These are phyloP conservation scores for Mycogona germanica DNA, from an alignment of 2,888 invertebrate species.

Conservation along the genomic window DNA sequence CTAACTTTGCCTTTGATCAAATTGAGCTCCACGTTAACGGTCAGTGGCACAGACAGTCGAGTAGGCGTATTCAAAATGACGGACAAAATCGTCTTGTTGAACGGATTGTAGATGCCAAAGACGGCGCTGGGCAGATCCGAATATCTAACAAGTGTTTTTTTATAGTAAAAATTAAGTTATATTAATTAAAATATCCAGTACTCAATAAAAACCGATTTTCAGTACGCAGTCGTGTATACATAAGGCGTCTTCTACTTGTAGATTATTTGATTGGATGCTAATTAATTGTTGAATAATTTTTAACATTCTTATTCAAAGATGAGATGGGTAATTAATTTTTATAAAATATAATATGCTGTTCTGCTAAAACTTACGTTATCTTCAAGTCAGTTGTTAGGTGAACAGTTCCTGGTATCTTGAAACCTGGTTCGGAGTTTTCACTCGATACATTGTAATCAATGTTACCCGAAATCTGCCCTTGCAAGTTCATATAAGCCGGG, in stretches of 20 bases:
- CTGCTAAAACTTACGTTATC: neutral
- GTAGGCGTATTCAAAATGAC: neutral
- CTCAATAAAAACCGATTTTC: neutral
- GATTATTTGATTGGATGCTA: no score
- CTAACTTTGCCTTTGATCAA: conserved; percentile 1
- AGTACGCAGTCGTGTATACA: no score
- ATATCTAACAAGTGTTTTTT: no score
- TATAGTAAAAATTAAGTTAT: no score
- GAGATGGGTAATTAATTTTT: no score
- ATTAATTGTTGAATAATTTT: no score
- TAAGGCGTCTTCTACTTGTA: no score
- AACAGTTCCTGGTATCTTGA: no score
- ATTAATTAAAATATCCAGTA: neutral
- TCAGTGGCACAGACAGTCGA: neutral
- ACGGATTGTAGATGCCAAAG: conserved; percentile 3
- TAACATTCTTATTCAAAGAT: no score
- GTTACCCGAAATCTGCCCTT: neutral
- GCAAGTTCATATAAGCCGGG: neutral
- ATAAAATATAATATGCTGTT: no score
- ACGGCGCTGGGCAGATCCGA: neutral
- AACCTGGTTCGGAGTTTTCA: no score
- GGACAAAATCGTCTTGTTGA: neutral
- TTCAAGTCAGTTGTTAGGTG: neutral
- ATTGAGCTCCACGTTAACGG: neutral
- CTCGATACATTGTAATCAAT: neutral